A percentile compares a stretch with the other conserved stretches of the same genome.
These are phyloP conservation scores for Dipodomys stephensi DNA, from an alignment of 2,113 vertebrate species.

Conservation along the genomic window DNA sequence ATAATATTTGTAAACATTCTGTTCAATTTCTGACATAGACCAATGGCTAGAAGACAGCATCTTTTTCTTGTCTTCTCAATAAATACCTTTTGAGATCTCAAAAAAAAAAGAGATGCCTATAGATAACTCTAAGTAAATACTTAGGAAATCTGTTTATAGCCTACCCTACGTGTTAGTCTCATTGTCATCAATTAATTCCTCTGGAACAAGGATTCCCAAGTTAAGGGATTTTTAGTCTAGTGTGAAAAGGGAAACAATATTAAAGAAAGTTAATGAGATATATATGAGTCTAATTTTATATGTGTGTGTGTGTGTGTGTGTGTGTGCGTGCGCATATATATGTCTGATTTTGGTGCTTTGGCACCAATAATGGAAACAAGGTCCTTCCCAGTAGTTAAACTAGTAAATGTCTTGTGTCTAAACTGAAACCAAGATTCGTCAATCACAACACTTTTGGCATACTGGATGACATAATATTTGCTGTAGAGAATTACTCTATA, in stretches of 20 bases:
- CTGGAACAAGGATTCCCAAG: neutral
- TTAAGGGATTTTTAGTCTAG: constrained; percentile 19
- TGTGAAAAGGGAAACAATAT: neutral
- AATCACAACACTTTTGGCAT: neutral
- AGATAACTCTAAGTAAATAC: neutral
- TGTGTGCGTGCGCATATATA: neutral
- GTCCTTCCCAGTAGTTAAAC: neutral
- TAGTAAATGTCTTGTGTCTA: neutral
- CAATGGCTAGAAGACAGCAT: neutral
- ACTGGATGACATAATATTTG: neutral
- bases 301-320: too few species aligned
- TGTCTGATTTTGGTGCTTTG: neutral
- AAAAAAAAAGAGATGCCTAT: too few species aligned
- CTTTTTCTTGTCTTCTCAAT: neutral
- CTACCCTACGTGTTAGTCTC: neutral
- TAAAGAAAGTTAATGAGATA: neutral
- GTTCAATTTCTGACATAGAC: neutral
- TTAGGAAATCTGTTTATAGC: constrained; percentile 31
- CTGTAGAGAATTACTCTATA: neutral
- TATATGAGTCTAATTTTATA: neutral
- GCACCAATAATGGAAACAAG: neutral
- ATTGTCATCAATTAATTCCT: constrained; percentile 16
- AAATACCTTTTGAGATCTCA: neutral
- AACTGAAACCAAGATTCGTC: neutral
- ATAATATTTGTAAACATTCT: neutral